Evolutionary conservation across 1,140 invertebrate genomes (phyloP), one percentile per base, ranked within the genome.

Genomic region (Diploscapter pachys): DNA sequence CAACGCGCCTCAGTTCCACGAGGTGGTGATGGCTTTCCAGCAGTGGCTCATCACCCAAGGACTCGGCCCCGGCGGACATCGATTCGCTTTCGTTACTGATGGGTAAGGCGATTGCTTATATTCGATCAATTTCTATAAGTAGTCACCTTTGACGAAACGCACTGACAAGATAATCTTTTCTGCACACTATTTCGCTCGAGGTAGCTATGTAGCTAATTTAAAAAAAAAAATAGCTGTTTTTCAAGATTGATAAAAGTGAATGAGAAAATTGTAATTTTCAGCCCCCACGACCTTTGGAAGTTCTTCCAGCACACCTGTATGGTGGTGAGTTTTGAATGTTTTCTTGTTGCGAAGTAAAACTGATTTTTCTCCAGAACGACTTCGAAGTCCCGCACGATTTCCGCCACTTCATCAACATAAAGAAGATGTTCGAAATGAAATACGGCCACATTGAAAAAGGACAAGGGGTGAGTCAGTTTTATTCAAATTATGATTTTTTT

Each of bases 211-310:
- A 31, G 31, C 31, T 31, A 31, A 31, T 31, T 31, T 31, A 0
- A 31, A 31, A n/a, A n/a, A n/a, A n/a, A 1, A 31, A 31, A 31
- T 31, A 31, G 31, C 31, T 31, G 31, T 31, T 65, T 31, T 68
- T 55, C 50, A 61, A 66, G 11, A 72, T 72, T 63, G 49, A 48
- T 53, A 72, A 48, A 79, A 70, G 31, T 55, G 76, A 9, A 51
- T 76, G 63, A 71, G 71, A 71, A 77, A 73, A 69, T 81, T 31
- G 31, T 31, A 31, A 31, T 31, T 81, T 82, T 4, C 75, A 88
- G 89, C 4, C 89, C 89, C 3, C 90, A 89, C 87, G 90, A 91
- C 79, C 89, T 91, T 87, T 88, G 87, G 50, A 83, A 89, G 13
- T 91, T 91, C 82, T 82, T 91, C 4, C 86, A 87, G 75, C 82